Evolutionary conservation across 2,888 invertebrate genomes (phyloP).

Genomic region (Tipula confusa): DNA sequence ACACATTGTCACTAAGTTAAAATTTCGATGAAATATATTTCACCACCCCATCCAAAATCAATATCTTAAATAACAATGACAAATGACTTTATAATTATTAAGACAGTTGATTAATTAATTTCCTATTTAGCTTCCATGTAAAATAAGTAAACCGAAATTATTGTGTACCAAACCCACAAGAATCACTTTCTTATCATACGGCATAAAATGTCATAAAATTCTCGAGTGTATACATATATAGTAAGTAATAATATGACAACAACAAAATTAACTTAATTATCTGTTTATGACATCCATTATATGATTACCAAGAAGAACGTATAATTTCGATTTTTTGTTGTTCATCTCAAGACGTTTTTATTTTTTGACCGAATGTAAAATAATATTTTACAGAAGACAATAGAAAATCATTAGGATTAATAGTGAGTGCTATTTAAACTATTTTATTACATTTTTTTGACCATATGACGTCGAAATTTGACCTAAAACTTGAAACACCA

Average conservation of each 20-base stretch:
- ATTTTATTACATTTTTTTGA: not conserved
- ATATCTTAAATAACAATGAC: not conserved
- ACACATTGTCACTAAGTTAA: too few species aligned
- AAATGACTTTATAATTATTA: not conserved
- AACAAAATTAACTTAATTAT: conserved; percentile 3
- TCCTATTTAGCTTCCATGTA: not conserved
- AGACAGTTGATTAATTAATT: not conserved
- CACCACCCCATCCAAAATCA: too few species aligned
- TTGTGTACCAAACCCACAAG: not conserved
- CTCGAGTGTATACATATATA: too few species aligned
- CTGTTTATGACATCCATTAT: not conserved
- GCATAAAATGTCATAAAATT: not conserved
- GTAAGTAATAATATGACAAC: not conserved
- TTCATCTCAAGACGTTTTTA: not conserved
- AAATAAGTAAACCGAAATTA: not conserved
- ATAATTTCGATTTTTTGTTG: not conserved
- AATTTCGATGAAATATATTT: too few species aligned
- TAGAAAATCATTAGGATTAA: not conserved
- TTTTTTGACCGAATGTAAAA: not conserved
- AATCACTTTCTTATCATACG: not conserved
- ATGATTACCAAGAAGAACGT: not conserved
- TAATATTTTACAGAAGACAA: not conserved
- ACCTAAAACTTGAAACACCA: not conserved
- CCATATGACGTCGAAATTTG: conserved; percentile 3
- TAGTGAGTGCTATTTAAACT: not conserved